A percentile compares a stretch with the other conserved stretches of the same genome.
Evolutionary conservation across 2,797 vertebrate species (phyloP).

Genomic region (Macropus fuliginosus): DNA sequence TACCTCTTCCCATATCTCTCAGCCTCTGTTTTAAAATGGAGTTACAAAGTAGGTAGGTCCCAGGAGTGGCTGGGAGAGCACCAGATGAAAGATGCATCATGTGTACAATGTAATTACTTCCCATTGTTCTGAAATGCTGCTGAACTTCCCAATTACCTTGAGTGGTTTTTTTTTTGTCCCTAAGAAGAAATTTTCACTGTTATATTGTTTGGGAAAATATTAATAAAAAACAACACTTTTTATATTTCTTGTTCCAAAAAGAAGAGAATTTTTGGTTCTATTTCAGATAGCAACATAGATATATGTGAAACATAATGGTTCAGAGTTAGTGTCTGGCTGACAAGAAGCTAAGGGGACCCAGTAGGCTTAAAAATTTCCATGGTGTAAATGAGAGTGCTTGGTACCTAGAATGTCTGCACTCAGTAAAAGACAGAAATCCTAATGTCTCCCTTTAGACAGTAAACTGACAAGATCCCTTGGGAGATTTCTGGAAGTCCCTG

Average conservation of each 20-base stretch:
- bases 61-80: not conserved
- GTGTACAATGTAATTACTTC: slow-evolving; percentile 43
- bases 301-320: slow-evolving; percentile 2
- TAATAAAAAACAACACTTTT: not conserved
- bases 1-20: not conserved
- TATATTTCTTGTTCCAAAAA: slow-evolving; percentile 44
- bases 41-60: not conserved
- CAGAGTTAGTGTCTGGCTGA: not conserved
- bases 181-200: slow-evolving; percentile 25
- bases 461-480: not conserved
- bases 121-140: slow-evolving; percentile 32
- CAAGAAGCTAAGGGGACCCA: not conserved
- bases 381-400: not conserved
- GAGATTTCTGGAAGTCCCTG: not conserved
- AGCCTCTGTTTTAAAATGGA: slow-evolving; percentile 31
- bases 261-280: slow-evolving; percentile 1
- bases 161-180: slow-evolving; percentile 32
- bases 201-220: slow-evolving; percentile 18
- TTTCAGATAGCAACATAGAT: not conserved
- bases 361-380: slow-evolving; percentile 6
- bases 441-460: not conserved
- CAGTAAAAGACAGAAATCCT: not conserved
- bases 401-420: slow-evolving; percentile 16
- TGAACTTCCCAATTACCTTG: not conserved
- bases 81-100: slow-evolving; percentile 16